Evolutionary conservation across 2,113 vertebrate species (phyloP).

Genomic region (Pogona vitticeps): DNA sequence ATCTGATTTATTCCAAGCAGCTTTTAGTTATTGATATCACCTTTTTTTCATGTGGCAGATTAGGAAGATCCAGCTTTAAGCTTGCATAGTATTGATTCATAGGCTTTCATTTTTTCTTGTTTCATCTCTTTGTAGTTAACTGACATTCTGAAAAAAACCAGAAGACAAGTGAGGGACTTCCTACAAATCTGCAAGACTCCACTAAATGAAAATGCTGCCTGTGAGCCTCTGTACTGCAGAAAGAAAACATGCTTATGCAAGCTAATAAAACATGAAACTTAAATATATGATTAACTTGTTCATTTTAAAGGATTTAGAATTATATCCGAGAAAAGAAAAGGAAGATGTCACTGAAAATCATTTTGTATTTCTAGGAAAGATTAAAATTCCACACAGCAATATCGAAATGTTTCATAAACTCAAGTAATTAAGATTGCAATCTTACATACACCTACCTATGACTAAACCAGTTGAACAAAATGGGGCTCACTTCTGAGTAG

Average conservation of each 20-base stretch:
- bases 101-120: constrained; percentile 51
- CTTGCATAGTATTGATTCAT: constrained; percentile 35
- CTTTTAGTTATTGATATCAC: constrained; percentile 21
- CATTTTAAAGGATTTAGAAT: constrained; percentile 42
- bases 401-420: neutral
- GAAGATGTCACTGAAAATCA: constrained; percentile 22
- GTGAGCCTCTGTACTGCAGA: constrained; percentile 33
- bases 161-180: neutral
- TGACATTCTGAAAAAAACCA: constrained; percentile 51
- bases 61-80: constrained; percentile 33
- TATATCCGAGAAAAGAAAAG: constrained; percentile 42
- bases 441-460: neutral
- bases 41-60: neutral
- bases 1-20: constrained; percentile 10
- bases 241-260: constrained; percentile 52
- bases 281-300: constrained; percentile 43
- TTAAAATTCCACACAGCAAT: constrained; percentile 24
- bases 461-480: neutral
- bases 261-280: constrained; percentile 54
- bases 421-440: neutral
- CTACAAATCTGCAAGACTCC: constrained; percentile 47
- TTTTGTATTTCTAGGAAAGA: constrained; percentile 23
- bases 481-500: neutral
- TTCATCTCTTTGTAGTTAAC: constrained; percentile 51
- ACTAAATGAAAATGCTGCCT: constrained; percentile 42